A percentile compares a stretch with the other conserved stretches of the same genome.
phyloP scores from a whole-genome alignment of 2,888 invertebrate genomes.

The Sesamia inferens region DNA sequence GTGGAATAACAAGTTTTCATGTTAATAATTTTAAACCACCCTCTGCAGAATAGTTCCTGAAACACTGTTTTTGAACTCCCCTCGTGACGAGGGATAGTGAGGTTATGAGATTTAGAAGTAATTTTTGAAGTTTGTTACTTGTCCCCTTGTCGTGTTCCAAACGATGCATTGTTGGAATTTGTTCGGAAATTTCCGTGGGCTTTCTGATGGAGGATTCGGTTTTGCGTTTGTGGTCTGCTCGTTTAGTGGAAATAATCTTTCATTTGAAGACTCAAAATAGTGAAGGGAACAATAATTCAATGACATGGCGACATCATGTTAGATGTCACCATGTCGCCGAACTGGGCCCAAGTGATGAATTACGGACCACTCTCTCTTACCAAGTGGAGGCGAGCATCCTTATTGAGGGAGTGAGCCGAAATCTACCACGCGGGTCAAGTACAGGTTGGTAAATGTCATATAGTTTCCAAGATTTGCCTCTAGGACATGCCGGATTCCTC shows the following conservation, averaged over 20 bases:
- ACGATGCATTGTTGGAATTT: constrained; percentile 48
- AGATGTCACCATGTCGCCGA: no score
- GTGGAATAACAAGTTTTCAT: constrained; percentile 52
- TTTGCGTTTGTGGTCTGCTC: background rate
- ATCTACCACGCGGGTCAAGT: no score
- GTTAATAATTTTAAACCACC: constrained; percentile 42
- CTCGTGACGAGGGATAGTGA: constrained; percentile 43
- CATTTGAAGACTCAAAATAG: background rate
- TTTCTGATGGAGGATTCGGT: constrained; percentile 20
- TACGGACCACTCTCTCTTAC: no score
- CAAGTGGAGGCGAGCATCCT: no score
- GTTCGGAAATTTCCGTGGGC: constrained; percentile 14
- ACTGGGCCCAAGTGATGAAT: no score
- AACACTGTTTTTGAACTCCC: constrained; percentile 58
- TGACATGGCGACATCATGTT: no score
- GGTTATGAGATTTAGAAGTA: constrained; percentile 65
- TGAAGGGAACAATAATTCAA: no score
- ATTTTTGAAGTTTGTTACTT: constrained; percentile 67
- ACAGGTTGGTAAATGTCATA: no score
- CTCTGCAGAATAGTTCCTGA: constrained; percentile 51
- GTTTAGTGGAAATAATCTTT: background rate
- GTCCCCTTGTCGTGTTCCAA: constrained; percentile 21
- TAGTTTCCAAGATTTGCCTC: no score
- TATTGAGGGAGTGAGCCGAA: no score
- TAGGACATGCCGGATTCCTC: no score